These are phyloP conservation scores for Psittacula cyanocephala DNA, from an alignment of 2,113 vertebrate genomes.

Conservation along the genomic window DNA sequence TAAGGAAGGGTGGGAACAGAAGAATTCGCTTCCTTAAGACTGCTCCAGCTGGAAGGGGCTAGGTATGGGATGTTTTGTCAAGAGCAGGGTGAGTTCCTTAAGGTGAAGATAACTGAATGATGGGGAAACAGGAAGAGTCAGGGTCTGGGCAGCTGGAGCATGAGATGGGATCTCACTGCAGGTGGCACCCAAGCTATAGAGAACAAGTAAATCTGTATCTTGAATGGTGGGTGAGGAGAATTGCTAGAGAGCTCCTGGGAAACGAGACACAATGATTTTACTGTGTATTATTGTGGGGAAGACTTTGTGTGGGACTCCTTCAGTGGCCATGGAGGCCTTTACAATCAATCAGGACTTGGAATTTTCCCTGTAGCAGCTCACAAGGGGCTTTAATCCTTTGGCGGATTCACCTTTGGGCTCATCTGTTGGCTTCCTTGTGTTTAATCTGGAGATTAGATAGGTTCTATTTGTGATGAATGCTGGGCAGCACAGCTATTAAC, in stretches of 20 bases:
- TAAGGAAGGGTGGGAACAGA: neutral
- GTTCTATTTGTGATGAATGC: neutral
- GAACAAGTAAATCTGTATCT: neutral
- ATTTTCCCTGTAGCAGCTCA: constrained; percentile 3
- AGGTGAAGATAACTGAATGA: neutral
- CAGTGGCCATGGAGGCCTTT: neutral
- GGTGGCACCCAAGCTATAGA: neutral
- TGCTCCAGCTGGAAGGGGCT: neutral
- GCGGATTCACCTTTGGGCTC: constrained; percentile 53
- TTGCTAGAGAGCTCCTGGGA: neutral
- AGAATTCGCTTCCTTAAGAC: neutral
- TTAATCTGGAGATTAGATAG: constrained; percentile 38
- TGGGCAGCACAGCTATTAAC: constrained; percentile 11
- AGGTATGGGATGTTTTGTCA: neutral
- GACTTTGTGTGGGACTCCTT: neutral
- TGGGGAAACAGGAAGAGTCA: neutral
- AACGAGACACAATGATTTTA: neutral
- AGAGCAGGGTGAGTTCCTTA: neutral
- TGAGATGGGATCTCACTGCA: neutral
- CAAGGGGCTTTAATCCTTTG: neutral
- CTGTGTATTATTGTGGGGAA: neutral
- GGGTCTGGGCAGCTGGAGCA: neutral
- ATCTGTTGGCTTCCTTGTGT: neutral
- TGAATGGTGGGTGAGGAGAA: neutral
- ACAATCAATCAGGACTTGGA: neutral